A percentile compares a stretch with the other conserved stretches of the same genome.
Conservation (phyloP, 2,113 vertebrate species). For the Limnothrissa miodon region DNA sequence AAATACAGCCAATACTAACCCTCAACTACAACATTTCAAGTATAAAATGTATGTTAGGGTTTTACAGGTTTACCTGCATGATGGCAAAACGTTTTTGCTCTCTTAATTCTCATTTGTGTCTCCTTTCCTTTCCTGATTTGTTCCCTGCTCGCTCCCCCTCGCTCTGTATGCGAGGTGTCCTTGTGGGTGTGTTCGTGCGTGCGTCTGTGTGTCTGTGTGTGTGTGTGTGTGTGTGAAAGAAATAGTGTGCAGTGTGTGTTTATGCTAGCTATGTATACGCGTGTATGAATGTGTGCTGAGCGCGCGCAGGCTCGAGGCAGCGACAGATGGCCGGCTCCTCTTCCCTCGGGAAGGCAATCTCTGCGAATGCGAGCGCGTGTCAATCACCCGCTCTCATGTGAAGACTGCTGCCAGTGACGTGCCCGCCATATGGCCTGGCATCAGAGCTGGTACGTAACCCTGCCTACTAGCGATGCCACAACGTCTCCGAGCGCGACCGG, state of each 20-base stretch:
- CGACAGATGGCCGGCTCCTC: slow-evolving; percentile 98
- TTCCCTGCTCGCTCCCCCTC: not conserved
- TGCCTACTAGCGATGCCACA: slow-evolving; percentile 95
- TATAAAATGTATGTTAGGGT: too few relatives aligned
- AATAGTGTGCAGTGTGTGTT: slow-evolving; percentile 64
- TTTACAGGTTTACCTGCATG: too few relatives aligned
- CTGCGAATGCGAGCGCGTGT: slow-evolving; percentile 98
- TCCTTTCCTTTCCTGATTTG: not conserved
- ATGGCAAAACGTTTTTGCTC: too few relatives aligned
- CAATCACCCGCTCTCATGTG: slow-evolving; percentile 99
- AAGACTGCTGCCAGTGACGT: slow-evolving; percentile 99
- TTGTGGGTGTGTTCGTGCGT: slow-evolving; percentile 35
- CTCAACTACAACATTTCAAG: too few relatives aligned
- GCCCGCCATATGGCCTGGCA: slow-evolving; percentile 99
- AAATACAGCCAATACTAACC: too few relatives aligned
- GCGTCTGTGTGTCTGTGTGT: not conserved
- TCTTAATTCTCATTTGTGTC: too few relatives aligned
- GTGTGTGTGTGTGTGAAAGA: slow-evolving; percentile 34
- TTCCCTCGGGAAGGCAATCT: slow-evolving; percentile 95
- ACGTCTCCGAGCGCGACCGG: slow-evolving; percentile 82
- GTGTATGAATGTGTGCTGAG: slow-evolving; percentile 53
- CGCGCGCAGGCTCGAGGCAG: slow-evolving; percentile 56
- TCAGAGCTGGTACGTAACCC: slow-evolving; percentile 96
- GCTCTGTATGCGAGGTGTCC: slow-evolving; percentile 16
- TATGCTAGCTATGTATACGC: slow-evolving; percentile 66